Evolutionary conservation across 2,888 invertebrate genomes (phyloP).

Genomic region (Eledona agricola): DNA sequence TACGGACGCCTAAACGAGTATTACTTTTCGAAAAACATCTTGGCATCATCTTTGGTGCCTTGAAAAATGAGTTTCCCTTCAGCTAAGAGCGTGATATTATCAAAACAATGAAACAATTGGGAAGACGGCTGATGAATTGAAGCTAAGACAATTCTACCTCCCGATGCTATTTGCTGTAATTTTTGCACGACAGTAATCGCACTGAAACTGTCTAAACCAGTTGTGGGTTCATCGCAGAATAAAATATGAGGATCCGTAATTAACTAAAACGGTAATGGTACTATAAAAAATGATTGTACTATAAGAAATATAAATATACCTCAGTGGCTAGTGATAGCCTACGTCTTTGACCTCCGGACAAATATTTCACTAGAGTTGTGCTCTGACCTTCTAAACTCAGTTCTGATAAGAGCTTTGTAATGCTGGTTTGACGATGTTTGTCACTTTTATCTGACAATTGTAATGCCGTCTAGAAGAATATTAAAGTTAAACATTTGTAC

Average conservation of each 20-base stretch:
- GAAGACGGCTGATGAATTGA: constrained; percentile 94
- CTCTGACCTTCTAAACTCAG: constrained; percentile 78
- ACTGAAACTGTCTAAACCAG: constrained; percentile 89
- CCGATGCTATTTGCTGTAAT: constrained; percentile 69
- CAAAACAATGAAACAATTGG: constrained; percentile 84
- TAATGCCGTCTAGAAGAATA: constrained; percentile 71
- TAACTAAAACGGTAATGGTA: constrained; percentile 66
- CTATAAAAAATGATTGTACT: constrained; percentile 8
- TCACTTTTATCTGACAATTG: constrained; percentile 74
- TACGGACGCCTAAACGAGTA: too few species aligned
- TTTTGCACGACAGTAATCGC: constrained; percentile 82
- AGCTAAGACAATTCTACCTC: constrained; percentile 82
- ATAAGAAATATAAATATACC: constrained; percentile 36
- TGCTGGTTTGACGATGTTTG: constrained; percentile 55
- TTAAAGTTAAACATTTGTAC: constrained; percentile 14
- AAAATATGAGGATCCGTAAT: constrained; percentile 87
- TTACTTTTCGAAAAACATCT: constrained; percentile 57
- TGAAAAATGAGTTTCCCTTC: constrained; percentile 82
- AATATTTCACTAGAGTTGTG: constrained; percentile 74
- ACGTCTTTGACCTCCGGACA: constrained; percentile 92
- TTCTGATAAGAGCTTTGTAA: constrained; percentile 67
- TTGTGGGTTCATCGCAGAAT: constrained; percentile 95
- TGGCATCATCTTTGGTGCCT: constrained; percentile 76
- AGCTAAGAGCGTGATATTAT: constrained; percentile 79
- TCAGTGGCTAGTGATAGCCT: constrained; percentile 82